phyloP scores from a whole-genome alignment of 2,113 vertebrate species.

The Neopipo cinnamomea region DNA sequence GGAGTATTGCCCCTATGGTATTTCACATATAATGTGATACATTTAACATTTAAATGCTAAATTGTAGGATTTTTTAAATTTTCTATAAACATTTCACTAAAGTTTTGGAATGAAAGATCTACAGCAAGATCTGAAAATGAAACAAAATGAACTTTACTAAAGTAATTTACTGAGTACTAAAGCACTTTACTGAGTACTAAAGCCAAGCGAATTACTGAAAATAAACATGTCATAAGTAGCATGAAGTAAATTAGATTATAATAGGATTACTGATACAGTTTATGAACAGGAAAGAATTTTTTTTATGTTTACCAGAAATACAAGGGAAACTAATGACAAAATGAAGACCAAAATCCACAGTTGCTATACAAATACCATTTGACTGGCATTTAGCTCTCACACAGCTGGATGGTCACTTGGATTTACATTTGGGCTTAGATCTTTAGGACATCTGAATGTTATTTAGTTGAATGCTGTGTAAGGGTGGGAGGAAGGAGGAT shows the following conservation, averaged over 20 bases:
- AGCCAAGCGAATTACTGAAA: constrained; percentile 37
- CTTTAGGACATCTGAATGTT: neutral
- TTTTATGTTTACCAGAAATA: constrained; percentile 5
- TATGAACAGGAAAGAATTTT: neutral
- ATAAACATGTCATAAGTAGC: constrained; percentile 34
- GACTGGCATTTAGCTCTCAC: neutral
- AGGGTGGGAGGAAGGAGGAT: neutral
- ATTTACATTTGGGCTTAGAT: neutral
- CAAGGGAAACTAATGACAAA: neutral
- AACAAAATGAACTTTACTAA: neutral
- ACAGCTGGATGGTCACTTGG: neutral
- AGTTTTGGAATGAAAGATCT: neutral
- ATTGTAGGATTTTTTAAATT: neutral
- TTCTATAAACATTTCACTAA: neutral
- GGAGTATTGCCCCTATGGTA: neutral
- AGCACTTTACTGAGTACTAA: neutral
- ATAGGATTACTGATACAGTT: neutral
- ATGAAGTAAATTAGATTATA: constrained; percentile 28
- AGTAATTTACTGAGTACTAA: neutral
- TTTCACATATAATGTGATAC: neutral
- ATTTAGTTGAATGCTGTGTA: neutral
- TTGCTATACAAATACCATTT: neutral
- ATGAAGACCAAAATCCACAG: neutral
- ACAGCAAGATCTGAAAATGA: neutral
- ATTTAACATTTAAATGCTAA: neutral